Percentiles rank a stretch among this genome's conserved stretches.
phyloP scores from a whole-genome alignment of 2,113 vertebrate genomes.

The Centropus unirufus region DNA sequence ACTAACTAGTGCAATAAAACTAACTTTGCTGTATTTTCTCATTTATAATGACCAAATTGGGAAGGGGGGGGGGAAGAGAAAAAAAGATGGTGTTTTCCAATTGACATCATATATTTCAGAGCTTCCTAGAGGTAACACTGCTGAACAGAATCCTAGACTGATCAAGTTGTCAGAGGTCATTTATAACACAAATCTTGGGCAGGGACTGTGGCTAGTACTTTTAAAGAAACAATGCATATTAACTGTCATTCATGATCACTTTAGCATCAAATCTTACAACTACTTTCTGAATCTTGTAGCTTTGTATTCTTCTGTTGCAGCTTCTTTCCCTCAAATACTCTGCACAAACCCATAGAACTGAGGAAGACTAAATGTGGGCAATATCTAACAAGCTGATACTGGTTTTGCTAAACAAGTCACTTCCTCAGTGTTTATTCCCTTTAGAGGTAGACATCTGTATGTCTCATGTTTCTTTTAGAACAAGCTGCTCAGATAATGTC shows the following conservation, averaged over 20 bases:
- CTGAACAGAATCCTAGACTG: background rate
- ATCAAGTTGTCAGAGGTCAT: background rate
- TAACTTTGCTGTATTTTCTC: background rate
- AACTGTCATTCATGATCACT: background rate
- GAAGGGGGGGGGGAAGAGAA: background rate
- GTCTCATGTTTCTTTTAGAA: background rate
- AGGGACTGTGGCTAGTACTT: background rate
- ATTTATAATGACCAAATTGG: background rate
- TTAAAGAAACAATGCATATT: background rate
- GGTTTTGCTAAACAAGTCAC: background rate
- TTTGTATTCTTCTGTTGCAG: background rate
- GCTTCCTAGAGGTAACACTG: background rate
- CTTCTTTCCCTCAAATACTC: background rate
- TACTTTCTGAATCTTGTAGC: background rate
- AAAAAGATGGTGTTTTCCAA: background rate
- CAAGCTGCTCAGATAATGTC: constrained; percentile 24
- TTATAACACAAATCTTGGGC: background rate
- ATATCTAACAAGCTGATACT: background rate
- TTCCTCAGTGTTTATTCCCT: background rate
- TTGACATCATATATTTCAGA: background rate
- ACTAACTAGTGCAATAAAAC: background rate
- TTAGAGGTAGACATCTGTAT: background rate
- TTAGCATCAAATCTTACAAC: background rate
- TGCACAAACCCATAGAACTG: background rate
- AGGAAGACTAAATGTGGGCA: background rate